These are phyloP conservation scores for Saiga tatarica DNA, from an alignment of 2,113 vertebrate species.

Conservation along the genomic window DNA sequence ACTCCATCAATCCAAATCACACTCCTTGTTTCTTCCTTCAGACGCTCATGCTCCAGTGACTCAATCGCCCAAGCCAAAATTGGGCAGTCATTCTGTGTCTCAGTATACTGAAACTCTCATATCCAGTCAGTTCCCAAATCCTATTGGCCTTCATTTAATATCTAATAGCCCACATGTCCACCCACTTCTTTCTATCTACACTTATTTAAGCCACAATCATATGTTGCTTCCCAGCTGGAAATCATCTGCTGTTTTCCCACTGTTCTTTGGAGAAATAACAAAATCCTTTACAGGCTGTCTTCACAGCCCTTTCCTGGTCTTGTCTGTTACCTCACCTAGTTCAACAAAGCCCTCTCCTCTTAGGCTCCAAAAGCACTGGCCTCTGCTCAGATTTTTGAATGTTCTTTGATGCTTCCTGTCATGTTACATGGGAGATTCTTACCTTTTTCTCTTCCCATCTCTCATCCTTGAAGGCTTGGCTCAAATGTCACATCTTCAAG, in stretches of 20 bases:
- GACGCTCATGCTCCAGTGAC: not conserved
- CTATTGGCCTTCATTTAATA: not conserved
- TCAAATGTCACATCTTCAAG: slow-evolving; percentile 25
- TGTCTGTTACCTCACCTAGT: not conserved
- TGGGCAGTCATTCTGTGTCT: not conserved
- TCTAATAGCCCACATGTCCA: not conserved
- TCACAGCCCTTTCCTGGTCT: not conserved
- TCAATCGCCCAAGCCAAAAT: not conserved
- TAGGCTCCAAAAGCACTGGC: not conserved
- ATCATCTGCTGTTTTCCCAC: not conserved
- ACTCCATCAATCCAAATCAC: not conserved
- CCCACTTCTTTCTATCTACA: not conserved
- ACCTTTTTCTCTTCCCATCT: not conserved
- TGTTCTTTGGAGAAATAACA: not conserved
- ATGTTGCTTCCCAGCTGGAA: not conserved
- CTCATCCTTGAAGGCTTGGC: not conserved
- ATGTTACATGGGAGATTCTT: not conserved
- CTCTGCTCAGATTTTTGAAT: not conserved
- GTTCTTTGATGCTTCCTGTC: not conserved
- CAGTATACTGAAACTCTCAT: not conserved
- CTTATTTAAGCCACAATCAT: not conserved
- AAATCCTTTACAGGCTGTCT: not conserved
- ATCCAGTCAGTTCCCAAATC: not conserved
- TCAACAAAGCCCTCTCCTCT: not conserved
- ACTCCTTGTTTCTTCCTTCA: not conserved